These are phyloP conservation scores for Onychorhynchus coronatus DNA, from an alignment of 2,113 vertebrate genomes.

Conservation along the genomic window DNA sequence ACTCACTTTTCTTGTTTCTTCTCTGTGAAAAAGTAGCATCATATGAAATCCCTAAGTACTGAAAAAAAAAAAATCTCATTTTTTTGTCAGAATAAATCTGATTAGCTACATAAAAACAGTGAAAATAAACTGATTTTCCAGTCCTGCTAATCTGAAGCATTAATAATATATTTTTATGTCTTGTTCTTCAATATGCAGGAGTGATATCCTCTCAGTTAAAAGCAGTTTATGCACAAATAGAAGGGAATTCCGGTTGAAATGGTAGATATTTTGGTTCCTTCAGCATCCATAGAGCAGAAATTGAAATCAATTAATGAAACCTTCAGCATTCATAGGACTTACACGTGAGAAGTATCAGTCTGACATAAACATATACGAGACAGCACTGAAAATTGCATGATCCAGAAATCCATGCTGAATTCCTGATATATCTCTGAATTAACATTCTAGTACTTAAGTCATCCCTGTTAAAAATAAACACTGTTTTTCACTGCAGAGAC, in stretches of 20 bases:
- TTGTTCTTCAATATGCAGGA: background rate
- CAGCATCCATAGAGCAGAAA: background rate
- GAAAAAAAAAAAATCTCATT: background rate
- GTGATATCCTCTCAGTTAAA: background rate
- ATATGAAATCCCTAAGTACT: background rate
- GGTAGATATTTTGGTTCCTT: background rate
- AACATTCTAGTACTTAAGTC: background rate
- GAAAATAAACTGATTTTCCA: background rate
- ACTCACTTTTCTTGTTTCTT: background rate
- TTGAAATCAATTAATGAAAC: background rate
- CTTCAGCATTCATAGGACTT: background rate
- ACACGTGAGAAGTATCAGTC: background rate
- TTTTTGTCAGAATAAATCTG: background rate
- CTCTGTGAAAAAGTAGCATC: background rate
- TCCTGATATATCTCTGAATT: background rate
- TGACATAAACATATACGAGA: background rate
- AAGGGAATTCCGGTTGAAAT: background rate
- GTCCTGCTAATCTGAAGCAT: background rate
- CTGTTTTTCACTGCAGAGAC: background rate
- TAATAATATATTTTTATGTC: background rate
- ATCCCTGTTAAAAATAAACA: background rate
- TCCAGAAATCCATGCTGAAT: background rate
- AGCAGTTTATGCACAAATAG: background rate
- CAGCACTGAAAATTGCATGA: background rate
- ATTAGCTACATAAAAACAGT: background rate